A percentile compares a stretch with the other conserved stretches of the same genome.
Conservation (phyloP, 2,797 vertebrate species). For the Parambassis ranga region DNA sequence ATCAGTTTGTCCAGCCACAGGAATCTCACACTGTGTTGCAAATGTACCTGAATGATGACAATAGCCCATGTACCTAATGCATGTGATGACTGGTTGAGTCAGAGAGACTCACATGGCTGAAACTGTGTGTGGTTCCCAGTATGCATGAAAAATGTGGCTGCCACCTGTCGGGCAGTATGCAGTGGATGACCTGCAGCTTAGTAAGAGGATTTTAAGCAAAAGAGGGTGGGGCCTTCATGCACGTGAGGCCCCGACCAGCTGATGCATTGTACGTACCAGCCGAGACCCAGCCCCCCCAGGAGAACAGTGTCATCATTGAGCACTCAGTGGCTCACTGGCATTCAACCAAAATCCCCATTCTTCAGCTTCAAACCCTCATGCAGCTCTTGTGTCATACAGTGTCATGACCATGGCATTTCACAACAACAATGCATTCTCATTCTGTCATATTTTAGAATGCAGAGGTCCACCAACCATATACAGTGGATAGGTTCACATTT, state of each 20-base stretch:
- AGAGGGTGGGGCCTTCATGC: slow-evolving; percentile 11
- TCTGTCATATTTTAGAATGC: not conserved
- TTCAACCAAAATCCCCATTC: slow-evolving; percentile 13
- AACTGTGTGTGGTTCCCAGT: not conserved
- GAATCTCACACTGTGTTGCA: not conserved
- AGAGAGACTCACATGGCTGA: slow-evolving; percentile 22
- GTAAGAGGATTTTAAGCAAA: slow-evolving; percentile 68
- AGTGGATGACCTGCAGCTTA: slow-evolving; percentile 16
- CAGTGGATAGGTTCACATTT: not conserved
- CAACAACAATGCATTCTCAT: not conserved
- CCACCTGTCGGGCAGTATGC: slow-evolving; percentile 51
- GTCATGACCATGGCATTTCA: not conserved
- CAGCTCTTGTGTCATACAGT: not conserved
- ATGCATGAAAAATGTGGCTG: slow-evolving; percentile 36
- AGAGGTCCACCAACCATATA: not conserved
- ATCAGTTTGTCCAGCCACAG: not conserved
- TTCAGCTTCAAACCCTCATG: slow-evolving; percentile 16
- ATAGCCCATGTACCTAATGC: not conserved
- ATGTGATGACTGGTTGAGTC: slow-evolving; percentile 14
- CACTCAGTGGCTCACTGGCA: slow-evolving; percentile 2
- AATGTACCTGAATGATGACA: slow-evolving; percentile 6
- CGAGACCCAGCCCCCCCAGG: not conserved
- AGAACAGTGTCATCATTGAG: slow-evolving; percentile 12
- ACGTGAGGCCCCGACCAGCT: slow-evolving; percentile 39
- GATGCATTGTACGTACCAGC: slow-evolving; percentile 44